Base-by-base conservation (phyloP, 2,797 vertebrate genomes). In the Peromyscus melanophrys region DNA sequence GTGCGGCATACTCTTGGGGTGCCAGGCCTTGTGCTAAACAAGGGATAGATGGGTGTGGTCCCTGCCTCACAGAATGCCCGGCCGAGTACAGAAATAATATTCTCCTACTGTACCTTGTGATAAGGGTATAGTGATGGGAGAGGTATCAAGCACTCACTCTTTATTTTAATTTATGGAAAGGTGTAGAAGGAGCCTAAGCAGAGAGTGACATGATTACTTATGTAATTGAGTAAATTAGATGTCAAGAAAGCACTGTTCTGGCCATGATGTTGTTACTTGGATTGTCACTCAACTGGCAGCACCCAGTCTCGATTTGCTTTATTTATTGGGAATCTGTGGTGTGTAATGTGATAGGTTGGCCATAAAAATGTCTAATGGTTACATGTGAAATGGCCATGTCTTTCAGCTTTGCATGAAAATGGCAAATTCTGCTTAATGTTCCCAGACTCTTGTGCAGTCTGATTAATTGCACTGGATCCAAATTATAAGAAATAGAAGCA, bases 361-460 rank as follows among this genome's bases (percentile, higher is more conserved):
- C 87, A 97, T 98, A 97, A 98, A 98, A 97, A 88, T 23, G 89
- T 97, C 96, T 94, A 88, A 97, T 96, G 40, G 0, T 29, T 95
- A 65, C 85, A 43, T 69, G 93, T 92, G 97, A 97, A 97, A 97
- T 69, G 93, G 94, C 77, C 95, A 91, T n/a, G 83, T 85, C 96
- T 97, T 96, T 94, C 93, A 96, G 92, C 91, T 97, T 97, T 97
- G 89, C 91, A 96, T 96, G 97, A 97, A 97, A 97, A 97, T 69
- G 95, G 94, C 95, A 96, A 97, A 97, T 93, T 97, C 80, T 92
- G 91, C 88, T 97, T 96, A 97, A 96, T 93, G 95, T 90, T 95
- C 91, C 97, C 69, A 71, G 94, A 95, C 91, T 97, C 95, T 73
- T 89, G 78, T 93, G 77, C 57, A 81, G 31, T 65, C 85, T 95